phyloP scores from a whole-genome alignment of 92 coral and sea anemone genomes.

The Porites evermanni region DNA sequence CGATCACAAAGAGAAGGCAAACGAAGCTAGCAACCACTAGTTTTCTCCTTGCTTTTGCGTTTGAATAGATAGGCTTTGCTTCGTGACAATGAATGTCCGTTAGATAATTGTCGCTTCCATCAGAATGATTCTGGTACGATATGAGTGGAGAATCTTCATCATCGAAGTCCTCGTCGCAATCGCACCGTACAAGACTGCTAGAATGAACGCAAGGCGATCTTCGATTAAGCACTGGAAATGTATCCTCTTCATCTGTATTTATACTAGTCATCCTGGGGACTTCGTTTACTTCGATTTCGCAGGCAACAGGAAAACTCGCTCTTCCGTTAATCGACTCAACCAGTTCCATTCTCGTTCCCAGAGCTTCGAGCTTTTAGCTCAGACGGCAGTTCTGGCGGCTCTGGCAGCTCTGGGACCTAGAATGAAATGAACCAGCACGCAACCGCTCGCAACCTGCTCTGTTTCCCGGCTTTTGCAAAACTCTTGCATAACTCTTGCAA shows the following conservation, averaged over 20 bases:
- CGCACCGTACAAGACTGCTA: not conserved
- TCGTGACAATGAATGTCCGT: conserved; percentile 94
- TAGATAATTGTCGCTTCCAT: conserved; percentile 54
- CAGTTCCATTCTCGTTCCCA: too few relatives aligned
- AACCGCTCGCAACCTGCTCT: too few relatives aligned
- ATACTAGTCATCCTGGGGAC: not conserved
- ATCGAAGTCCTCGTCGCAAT: conserved; percentile 8
- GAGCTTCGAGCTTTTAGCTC: too few relatives aligned
- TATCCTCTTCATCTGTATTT: conserved; percentile 11
- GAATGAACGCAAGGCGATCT: not conserved
- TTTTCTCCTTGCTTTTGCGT: conserved; percentile 86
- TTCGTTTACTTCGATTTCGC: not conserved
- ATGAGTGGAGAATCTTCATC: conserved; percentile 56
- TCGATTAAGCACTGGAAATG: not conserved
- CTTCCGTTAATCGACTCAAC: too few relatives aligned
- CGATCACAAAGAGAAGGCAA: conserved; percentile 90
- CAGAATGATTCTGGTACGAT: conserved; percentile 55
- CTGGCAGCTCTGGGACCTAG: too few relatives aligned
- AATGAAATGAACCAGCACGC: too few relatives aligned
- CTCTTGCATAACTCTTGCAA: too few relatives aligned
- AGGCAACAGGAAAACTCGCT: not conserved
- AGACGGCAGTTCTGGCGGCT: too few relatives aligned
- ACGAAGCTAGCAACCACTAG: conserved; percentile 89
- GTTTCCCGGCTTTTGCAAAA: too few relatives aligned
- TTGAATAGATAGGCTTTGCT: conserved; percentile 86